A percentile compares a stretch with the other conserved stretches of the same genome.
phyloP scores from a whole-genome alignment of 2,113 vertebrate species.

The Suricata suricatta region DNA sequence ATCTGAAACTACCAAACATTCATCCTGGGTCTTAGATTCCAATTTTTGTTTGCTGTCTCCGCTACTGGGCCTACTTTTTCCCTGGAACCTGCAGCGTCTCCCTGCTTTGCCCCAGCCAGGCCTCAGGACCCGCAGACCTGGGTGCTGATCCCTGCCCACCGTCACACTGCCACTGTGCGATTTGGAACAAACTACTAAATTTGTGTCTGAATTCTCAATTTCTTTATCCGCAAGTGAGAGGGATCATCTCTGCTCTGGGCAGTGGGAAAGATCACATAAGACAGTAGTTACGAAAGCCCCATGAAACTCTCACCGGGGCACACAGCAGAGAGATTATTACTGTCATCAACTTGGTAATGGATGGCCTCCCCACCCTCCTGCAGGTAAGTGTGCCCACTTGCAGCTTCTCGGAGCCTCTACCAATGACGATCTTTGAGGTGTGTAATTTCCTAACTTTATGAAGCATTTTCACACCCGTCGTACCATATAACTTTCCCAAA shows the following conservation, averaged over 20 bases:
- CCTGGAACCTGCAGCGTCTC: too few species aligned
- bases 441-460: not conserved
- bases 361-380: not conserved
- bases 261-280: not conserved
- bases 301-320: not conserved
- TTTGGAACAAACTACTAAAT: not conserved
- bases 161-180: not conserved
- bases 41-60: rapidly evolving
- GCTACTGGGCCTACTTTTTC: not conserved
- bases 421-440: not conserved
- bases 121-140: not conserved
- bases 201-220: not conserved
- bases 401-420: not conserved
- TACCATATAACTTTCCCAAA: not conserved
- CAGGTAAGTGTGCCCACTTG: too few species aligned
- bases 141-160: not conserved
- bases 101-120: not conserved
- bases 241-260: not conserved
- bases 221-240: not conserved
- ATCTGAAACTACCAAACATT: not conserved
- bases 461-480: not conserved
- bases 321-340: not conserved
- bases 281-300: not conserved
- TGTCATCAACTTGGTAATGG: rapidly evolving
- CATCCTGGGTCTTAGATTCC: not conserved